Conservation (phyloP, 2,113 vertebrate genomes). For the Micromys minutus region DNA sequence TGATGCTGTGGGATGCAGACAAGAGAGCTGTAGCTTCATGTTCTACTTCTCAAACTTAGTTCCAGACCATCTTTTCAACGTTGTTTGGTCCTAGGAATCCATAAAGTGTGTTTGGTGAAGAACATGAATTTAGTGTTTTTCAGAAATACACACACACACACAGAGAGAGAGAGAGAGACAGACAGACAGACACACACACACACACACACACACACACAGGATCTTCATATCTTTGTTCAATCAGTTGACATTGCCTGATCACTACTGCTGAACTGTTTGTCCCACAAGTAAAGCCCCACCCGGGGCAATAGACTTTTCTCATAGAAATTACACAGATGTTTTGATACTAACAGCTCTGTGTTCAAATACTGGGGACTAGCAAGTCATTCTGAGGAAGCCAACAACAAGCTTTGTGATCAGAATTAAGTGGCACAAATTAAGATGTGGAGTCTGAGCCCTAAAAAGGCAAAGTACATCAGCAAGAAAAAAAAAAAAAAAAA, state of each 20-base stretch:
- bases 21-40: background rate
- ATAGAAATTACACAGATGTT: constrained; percentile 31
- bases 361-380: background rate
- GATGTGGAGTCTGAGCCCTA: background rate
- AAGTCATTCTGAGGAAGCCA: background rate
- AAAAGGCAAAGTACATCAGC: background rate
- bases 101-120: constrained; percentile 46
- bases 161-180: no score
- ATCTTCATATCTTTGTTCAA: background rate
- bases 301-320: constrained; percentile 1
- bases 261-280: background rate
- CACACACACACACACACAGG: background rate
- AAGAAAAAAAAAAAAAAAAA: constrained; percentile 56
- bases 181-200: background rate
- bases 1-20: background rate
- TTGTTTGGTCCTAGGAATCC: constrained; percentile 28
- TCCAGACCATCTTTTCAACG: background rate
- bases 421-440: constrained; percentile 14
- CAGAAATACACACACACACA: background rate
- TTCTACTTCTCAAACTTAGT: background rate
- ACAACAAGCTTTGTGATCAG: background rate
- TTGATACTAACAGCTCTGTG: constrained; percentile 15
- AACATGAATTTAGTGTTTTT: constrained; percentile 24
- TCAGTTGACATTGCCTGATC: constrained; percentile 10
- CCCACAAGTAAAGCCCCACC: constrained; percentile 15